Evolutionary conservation across 2,888 invertebrate species (phyloP).

Genomic region (Teleiodes luculella): DNA sequence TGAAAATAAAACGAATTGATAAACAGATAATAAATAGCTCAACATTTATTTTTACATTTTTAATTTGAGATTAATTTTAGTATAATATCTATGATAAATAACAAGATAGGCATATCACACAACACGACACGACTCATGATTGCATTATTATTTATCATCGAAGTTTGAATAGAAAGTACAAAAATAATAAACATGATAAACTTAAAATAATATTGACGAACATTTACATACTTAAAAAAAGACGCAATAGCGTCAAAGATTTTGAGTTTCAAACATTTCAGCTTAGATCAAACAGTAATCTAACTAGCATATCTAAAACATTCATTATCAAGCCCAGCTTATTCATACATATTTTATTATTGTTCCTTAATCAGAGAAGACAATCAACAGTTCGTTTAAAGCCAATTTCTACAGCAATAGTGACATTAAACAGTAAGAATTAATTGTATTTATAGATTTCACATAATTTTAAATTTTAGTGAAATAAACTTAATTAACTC

Average conservation of each 20-base stretch:
- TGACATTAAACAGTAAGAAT: too few relatives aligned
- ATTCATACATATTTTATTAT: neutral
- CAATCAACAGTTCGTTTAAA: too few relatives aligned
- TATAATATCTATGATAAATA: too few relatives aligned
- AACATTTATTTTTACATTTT: neutral
- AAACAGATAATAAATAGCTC: neutral
- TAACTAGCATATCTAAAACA: neutral
- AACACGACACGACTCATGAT: too few relatives aligned
- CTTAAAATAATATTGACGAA: neutral
- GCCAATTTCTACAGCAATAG: too few relatives aligned
- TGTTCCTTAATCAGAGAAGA: neutral
- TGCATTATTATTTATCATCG: neutral
- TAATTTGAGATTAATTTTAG: neutral
- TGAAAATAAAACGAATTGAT: neutral
- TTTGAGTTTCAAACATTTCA: neutral
- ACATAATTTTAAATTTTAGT: too few relatives aligned
- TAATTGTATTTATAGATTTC: too few relatives aligned
- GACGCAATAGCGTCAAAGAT: constrained; percentile 2
- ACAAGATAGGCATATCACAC: too few relatives aligned
- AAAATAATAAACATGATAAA: neutral
- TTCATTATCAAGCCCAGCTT: too few relatives aligned
- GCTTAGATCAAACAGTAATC: neutral
- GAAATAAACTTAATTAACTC: too few relatives aligned
- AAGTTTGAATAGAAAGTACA: neutral
- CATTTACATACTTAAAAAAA: neutral